Percentiles rank a stretch among this genome's conserved stretches.
Evolutionary conservation across 2,797 vertebrate genomes (phyloP).

Genomic region (Anguilla marmorata): DNA sequence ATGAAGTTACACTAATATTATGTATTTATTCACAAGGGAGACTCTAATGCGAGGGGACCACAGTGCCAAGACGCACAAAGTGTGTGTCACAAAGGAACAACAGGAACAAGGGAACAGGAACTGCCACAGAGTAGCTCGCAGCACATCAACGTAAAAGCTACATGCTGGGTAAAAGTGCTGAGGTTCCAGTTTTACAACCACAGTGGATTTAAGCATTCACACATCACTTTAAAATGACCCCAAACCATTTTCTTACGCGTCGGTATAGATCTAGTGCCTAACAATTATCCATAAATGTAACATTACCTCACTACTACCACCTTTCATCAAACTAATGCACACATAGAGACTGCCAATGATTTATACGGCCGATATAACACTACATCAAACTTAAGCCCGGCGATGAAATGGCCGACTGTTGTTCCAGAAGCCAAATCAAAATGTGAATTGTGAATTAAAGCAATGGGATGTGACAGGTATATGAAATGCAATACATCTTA

Average conservation of each 20-base stretch:
- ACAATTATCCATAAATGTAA: background rate
- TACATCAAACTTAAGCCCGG: background rate
- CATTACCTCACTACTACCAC: background rate
- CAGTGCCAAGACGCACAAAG: background rate
- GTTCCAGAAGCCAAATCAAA: background rate
- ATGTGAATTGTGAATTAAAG: background rate
- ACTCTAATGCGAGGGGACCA: background rate
- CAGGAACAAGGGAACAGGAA: background rate
- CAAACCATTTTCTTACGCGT: background rate
- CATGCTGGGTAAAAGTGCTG: background rate
- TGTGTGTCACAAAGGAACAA: background rate
- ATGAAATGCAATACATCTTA: background rate
- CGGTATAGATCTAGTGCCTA: background rate
- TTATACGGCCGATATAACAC: background rate
- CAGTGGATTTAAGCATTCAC: background rate
- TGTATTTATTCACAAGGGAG: background rate
- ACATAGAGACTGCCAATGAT: background rate
- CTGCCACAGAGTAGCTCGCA: background rate
- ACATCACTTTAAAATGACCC: background rate
- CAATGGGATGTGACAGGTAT: background rate
- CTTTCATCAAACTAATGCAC: background rate
- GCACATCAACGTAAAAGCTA: background rate
- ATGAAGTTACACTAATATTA: background rate
- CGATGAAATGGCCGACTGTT: background rate
- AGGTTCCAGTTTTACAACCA: background rate